Percentiles rank a stretch among this genome's conserved stretches.
These are phyloP conservation scores for Neocrepidodera transversa DNA, from an alignment of 2,888 invertebrate genomes.

Conservation along the genomic window DNA sequence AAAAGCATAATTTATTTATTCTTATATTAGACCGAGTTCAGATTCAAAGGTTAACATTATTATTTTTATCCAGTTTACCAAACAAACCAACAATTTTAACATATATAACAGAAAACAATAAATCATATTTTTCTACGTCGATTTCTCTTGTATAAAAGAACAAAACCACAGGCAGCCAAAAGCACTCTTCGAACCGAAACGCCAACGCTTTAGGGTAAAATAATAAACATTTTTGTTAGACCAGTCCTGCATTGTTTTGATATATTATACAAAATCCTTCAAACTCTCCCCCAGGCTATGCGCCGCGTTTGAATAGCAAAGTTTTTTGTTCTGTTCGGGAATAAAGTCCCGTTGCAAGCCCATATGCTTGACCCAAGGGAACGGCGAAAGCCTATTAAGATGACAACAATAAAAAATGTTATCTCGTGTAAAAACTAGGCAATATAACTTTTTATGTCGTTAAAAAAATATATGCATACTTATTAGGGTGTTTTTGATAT, in stretches of 20 bases:
- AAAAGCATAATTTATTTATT: too few relatives aligned
- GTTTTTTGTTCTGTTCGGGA: slow-evolving; percentile 12
- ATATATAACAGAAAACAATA: too few relatives aligned
- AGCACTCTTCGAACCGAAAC: slow-evolving; percentile 4
- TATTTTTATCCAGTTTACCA: too few relatives aligned
- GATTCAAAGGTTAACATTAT: too few relatives aligned
- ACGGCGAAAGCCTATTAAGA: slow-evolving; percentile 10
- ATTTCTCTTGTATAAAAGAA: too few relatives aligned
- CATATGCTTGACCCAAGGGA: slow-evolving; percentile 5
- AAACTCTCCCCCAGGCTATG: slow-evolving; percentile 16
- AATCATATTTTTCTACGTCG: too few relatives aligned
- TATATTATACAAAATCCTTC: slow-evolving; percentile 22
- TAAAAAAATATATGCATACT: too few relatives aligned
- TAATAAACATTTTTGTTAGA: slow-evolving; percentile 13
- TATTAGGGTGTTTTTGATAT: too few relatives aligned
- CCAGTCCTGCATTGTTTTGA: slow-evolving; percentile 20
- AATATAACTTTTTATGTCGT: background rate
- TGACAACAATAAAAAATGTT: background rate
- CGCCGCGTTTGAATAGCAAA: slow-evolving; percentile 18
- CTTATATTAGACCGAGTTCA: too few relatives aligned
- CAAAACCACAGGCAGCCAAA: too few relatives aligned
- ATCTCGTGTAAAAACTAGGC: background rate
- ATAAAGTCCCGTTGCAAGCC: background rate
- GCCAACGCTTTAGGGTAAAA: slow-evolving; percentile 2
- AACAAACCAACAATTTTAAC: too few relatives aligned